Base-by-base conservation (phyloP, 2,113 vertebrate species). In the Heterochromis multidens region DNA sequence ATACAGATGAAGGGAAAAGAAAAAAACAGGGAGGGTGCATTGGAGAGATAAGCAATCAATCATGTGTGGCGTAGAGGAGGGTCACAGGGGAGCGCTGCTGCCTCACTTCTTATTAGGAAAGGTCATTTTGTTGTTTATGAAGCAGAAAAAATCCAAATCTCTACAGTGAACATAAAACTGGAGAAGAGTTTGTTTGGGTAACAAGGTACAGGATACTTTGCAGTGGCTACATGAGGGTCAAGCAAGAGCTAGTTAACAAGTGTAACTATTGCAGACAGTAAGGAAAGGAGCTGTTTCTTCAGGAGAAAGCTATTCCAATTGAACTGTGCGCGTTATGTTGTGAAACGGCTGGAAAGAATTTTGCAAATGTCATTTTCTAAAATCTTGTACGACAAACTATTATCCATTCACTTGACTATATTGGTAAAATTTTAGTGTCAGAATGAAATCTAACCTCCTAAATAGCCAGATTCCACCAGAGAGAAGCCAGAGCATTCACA, bases 31-130 rank as follows among this genome's bases (percentile, higher is more conserved):
- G 52, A 80, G 52, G 63, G 65, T 79, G 82, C 79, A 49, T 56
- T 16, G 49, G 70, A 43, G 72, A 91, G 90, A 89, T 85, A 88
- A 85, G 60, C 81, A 87, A 92, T 93, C 92, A 88, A 89, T 92
- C 89, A 91, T 91, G 23, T 83, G 80, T 81, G 76, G 61, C n/a
- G 59, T 59, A 61, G 84, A 88, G 52, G 81, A 33, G n/a, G 87
- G 87, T 93, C 81, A 86, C 61, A 27, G 54, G 63, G 91, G 80
- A 89, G 57, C 10, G 9, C 5, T 16, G 72, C 81, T 35, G 74
- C 46, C 86, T 87, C 80, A 25, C 80, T 89, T 82, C 86, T 85
- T 88, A 84, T 91, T 83, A 83, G 70, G 29, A 77, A 90, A 89
- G 81, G 83, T 82, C 72, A 88, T 88, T 84, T 82, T 83, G 59